Conservation (phyloP, 1,140 invertebrate genomes). For the Macrobrachium rosenbergii region DNA sequence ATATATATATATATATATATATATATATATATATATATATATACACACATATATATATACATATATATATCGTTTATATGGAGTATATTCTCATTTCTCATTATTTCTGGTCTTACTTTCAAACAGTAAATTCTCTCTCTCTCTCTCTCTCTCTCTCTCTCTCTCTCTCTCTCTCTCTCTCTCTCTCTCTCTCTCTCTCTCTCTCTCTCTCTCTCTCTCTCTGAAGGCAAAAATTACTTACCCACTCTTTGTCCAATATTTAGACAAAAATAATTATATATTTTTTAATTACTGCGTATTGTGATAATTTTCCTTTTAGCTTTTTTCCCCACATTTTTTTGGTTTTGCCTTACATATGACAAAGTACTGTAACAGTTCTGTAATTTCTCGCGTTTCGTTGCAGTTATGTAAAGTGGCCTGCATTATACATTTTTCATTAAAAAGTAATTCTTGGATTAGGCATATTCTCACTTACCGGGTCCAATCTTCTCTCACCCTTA, state of each 20-base stretch:
- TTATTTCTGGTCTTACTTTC: neutral
- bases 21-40: no score
- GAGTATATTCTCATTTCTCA: neutral
- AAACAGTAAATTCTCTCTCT: neutral
- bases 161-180: neutral
- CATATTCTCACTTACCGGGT: no score
- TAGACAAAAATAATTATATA: neutral
- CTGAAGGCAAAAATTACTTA: neutral
- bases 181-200: conserved; percentile 36
- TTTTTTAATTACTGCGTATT: neutral
- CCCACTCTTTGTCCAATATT: neutral
- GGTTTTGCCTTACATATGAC: neutral
- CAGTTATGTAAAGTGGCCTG: no score
- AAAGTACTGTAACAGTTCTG: neutral
- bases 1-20: no score
- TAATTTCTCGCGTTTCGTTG: neutral
- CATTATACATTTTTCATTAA: no score
- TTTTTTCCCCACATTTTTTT: neutral
- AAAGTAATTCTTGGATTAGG: no score
- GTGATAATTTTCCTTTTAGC: neutral
- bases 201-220: conserved; percentile 16
- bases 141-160: conserved; percentile 13
- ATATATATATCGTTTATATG: no score
- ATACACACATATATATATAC: no score
- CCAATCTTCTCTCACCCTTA: no score